These are phyloP conservation scores for Coptodon bakossiorum DNA, from an alignment of 2,113 vertebrate species.

Conservation along the genomic window DNA sequence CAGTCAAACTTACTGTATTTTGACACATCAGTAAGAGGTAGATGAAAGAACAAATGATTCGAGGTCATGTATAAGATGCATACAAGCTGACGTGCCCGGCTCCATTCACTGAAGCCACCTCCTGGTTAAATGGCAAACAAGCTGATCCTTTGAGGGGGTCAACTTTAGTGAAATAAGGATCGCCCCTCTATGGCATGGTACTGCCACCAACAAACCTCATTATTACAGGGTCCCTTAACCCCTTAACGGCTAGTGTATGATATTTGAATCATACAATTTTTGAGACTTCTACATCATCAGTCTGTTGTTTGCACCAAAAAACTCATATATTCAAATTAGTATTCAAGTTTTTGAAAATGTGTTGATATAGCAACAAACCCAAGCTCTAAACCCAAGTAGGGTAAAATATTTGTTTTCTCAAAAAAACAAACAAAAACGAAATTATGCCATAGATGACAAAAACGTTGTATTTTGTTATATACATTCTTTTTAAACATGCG, in stretches of 20 bases:
- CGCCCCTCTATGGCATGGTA: not conserved
- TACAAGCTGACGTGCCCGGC: not conserved
- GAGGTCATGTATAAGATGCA: not conserved
- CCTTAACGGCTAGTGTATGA: not conserved
- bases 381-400: not conserved
- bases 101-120: not conserved
- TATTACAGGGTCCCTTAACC: not conserved
- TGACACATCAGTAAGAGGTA: not conserved
- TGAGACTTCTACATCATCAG: not conserved
- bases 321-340: not conserved
- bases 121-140: not conserved
- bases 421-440: not conserved
- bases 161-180: not conserved
- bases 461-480: not conserved
- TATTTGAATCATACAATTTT: not conserved
- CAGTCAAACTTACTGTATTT: not conserved
- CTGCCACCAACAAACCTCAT: not conserved
- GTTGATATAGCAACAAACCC: not conserved
- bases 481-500: not conserved
- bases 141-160: not conserved
- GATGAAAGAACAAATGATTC: not conserved
- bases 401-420: not conserved
- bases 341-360: not conserved
- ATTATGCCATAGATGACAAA: rapidly evolving
- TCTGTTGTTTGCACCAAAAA: not conserved